Evolutionary conservation across 1,140 invertebrate species (phyloP).

Genomic region (Papilio polyxenes): DNA sequence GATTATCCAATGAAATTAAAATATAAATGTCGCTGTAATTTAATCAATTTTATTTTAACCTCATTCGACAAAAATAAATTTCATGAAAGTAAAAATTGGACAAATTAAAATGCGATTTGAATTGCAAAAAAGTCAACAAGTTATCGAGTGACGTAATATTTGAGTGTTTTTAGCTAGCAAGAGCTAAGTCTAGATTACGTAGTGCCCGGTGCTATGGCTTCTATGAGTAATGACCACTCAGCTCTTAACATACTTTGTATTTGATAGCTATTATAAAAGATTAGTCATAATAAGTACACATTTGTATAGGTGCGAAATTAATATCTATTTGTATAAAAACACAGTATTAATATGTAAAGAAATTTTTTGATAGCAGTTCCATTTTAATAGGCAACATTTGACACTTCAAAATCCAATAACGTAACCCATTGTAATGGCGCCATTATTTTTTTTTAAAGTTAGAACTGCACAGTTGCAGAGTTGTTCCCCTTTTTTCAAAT

Average conservation of each 20-base stretch:
- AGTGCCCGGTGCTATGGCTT: slow-evolving; percentile 10
- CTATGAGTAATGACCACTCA: slow-evolving; percentile 7
- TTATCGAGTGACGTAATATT: slow-evolving; percentile 25
- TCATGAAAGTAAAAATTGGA: background rate
- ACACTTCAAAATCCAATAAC: too few species aligned
- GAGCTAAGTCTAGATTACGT: slow-evolving; percentile 17
- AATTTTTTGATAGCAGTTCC: too few species aligned
- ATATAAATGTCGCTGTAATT: too few species aligned
- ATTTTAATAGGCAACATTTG: too few species aligned
- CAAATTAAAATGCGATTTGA: background rate
- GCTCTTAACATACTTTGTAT: background rate
- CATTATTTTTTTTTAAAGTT: too few species aligned
- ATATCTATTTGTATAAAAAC: too few species aligned
- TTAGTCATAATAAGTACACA: background rate
- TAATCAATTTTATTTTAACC: background rate
- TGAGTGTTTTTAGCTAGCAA: slow-evolving; percentile 20
- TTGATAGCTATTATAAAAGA: background rate
- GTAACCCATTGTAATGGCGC: too few species aligned
- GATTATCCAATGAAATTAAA: too few species aligned
- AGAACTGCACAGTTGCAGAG: too few species aligned
- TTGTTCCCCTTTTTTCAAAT: too few species aligned
- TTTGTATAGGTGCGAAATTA: background rate
- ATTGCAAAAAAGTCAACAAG: background rate
- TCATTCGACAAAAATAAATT: background rate
- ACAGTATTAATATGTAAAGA: too few species aligned